Evolutionary conservation across 2,888 invertebrate genomes (phyloP).

Genomic region (Agriopis aurantiaria): DNA sequence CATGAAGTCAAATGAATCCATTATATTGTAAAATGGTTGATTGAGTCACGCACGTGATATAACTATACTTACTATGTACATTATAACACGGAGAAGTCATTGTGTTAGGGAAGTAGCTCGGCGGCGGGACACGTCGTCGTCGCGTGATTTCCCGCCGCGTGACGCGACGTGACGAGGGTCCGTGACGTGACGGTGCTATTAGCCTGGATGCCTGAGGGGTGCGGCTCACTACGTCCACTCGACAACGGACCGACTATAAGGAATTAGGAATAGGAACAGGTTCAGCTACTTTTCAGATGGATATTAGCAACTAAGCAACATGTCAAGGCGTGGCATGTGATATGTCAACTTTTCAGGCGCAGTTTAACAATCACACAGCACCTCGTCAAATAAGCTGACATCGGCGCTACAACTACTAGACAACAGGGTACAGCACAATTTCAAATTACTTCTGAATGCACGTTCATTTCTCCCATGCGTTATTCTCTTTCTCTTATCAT

Average conservation of each 20-base stretch:
- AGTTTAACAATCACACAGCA: too few species aligned
- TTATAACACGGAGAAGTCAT: neutral
- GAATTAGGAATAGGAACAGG: too few species aligned
- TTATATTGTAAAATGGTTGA: neutral
- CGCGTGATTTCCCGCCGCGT: conserved; percentile 20
- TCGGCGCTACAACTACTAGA: too few species aligned
- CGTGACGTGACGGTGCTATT: conserved; percentile 25
- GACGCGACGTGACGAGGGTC: conserved; percentile 43
- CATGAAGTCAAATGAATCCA: too few species aligned
- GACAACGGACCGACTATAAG: neutral
- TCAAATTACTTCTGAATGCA: too few species aligned
- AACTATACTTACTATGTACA: neutral
- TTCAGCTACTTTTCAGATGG: neutral
- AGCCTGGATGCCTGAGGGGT: conserved; percentile 15
- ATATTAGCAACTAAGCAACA: too few species aligned
- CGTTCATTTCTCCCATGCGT: too few species aligned
- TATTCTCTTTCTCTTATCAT: too few species aligned
- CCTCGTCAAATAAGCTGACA: too few species aligned
- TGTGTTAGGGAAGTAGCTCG: neutral
- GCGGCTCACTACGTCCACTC: neutral
- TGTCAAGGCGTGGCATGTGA: too few species aligned
- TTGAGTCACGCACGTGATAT: conserved; percentile 1
- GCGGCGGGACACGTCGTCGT: conserved; percentile 5
- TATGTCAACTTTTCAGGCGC: too few species aligned
- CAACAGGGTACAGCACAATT: too few species aligned